Evolutionary conservation across 2,888 invertebrate genomes (phyloP).

Genomic region (Hypolimnas misippus): DNA sequence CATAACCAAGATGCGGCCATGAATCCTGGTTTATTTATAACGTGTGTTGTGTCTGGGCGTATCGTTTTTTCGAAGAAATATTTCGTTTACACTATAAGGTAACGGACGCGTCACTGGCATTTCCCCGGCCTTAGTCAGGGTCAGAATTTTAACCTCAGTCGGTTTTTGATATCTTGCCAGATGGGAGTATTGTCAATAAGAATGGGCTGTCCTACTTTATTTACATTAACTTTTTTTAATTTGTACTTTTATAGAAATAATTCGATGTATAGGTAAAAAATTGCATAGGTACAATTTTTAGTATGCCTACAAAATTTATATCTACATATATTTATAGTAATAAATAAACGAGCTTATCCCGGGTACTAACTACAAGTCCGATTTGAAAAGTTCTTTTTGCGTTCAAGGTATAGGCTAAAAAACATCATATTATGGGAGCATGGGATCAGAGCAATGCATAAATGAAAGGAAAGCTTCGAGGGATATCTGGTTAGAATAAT

Average conservation of each 20-base stretch:
- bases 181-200: neutral
- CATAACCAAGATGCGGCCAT: conserved; percentile 54
- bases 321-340: too few species aligned
- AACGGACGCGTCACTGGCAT: conserved; percentile 20
- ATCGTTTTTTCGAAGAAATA: conserved; percentile 24
- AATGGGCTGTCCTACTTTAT: neutral
- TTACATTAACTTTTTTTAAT: neutral
- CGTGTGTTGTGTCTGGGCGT: conserved; percentile 63
- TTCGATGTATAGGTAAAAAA: too few species aligned
- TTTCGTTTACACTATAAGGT: conserved; percentile 12
- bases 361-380: too few species aligned
- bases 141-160: conserved; percentile 30
- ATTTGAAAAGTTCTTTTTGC: too few species aligned
- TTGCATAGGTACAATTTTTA: too few species aligned
- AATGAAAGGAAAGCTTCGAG: too few species aligned
- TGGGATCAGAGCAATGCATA: too few species aligned
- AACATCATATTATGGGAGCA: too few species aligned
- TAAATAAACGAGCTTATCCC: too few species aligned
- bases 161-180: conserved; percentile 34
- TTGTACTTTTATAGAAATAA: neutral
- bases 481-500: too few species aligned
- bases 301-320: too few species aligned
- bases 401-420: too few species aligned
- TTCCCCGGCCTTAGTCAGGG: conserved; percentile 34
- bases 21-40: conserved; percentile 69